Conservation (phyloP, 2,888 invertebrate species). For the Agonum fuliginosum region DNA sequence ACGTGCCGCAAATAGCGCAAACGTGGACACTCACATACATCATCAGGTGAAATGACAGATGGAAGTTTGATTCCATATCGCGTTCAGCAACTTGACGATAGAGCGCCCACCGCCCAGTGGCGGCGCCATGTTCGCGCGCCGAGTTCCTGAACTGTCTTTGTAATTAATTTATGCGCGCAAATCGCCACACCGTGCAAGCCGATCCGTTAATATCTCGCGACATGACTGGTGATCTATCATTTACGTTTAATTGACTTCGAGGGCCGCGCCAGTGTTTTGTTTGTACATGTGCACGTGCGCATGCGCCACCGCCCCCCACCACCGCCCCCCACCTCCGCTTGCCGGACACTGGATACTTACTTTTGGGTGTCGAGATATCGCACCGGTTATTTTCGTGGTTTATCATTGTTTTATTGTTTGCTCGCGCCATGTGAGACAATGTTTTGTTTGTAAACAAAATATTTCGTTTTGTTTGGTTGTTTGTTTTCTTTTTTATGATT, state of each 20-base stretch:
- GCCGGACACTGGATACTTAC: slow-evolving; percentile 13
- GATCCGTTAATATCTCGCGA: slow-evolving; percentile 68
- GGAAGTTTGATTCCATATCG: slow-evolving; percentile 58
- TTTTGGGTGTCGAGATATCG: slow-evolving; percentile 15
- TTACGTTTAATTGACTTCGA: slow-evolving; percentile 69
- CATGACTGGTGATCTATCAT: slow-evolving; percentile 69
- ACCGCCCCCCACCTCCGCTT: too few relatives aligned
- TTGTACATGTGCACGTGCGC: slow-evolving; percentile 2
- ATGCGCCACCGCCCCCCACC: not conserved
- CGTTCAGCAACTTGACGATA: slow-evolving; percentile 55
- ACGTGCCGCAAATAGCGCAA: slow-evolving; percentile 6
- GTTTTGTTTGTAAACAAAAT: slow-evolving; percentile 53
- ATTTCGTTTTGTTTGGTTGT: slow-evolving; percentile 46
- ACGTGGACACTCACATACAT: slow-evolving; percentile 7
- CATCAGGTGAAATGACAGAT: slow-evolving; percentile 46
- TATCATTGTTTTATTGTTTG: slow-evolving; percentile 59
- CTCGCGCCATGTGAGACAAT: slow-evolving; percentile 51
- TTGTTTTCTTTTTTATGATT: slow-evolving; percentile 44
- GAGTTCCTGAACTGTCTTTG: slow-evolving; percentile 62
- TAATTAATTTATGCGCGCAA: slow-evolving; percentile 69
- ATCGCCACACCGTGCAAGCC: slow-evolving; percentile 67
- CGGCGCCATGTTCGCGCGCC: slow-evolving; percentile 32
- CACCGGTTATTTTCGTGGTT: slow-evolving; percentile 45
- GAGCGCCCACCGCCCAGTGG: not conserved
- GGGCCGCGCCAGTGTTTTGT: slow-evolving; percentile 58